These are phyloP conservation scores for Gracilinanus agilis DNA, from an alignment of 2,113 vertebrate species.

Conservation along the genomic window DNA sequence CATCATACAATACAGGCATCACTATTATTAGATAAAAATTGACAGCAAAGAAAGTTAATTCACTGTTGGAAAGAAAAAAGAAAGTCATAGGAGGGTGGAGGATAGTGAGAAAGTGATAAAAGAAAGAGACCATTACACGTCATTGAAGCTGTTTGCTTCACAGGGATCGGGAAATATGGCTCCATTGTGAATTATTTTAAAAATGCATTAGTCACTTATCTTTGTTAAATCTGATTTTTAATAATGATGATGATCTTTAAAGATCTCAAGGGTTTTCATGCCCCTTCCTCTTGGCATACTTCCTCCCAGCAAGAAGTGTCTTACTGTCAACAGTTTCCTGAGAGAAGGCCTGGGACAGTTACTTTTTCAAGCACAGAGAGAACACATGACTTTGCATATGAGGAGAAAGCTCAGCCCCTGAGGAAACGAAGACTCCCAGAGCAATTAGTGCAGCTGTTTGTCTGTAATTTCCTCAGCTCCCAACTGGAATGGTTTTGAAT, in stretches of 20 bases:
- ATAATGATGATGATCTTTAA: neutral
- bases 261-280: neutral
- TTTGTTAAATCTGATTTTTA: neutral
- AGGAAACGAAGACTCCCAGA: neutral
- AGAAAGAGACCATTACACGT: neutral
- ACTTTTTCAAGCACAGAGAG: neutral
- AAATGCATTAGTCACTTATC: neutral
- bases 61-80: neutral
- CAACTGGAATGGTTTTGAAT: neutral
- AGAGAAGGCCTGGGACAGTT: conserved; percentile 12
- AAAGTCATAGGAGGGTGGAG: neutral
- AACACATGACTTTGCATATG: neutral
- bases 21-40: neutral
- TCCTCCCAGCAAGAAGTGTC: neutral
- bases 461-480: conserved; percentile 5
- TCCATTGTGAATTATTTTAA: neutral
- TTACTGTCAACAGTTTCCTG: neutral
- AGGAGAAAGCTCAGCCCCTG: neutral
- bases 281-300: neutral
- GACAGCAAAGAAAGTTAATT: neutral
- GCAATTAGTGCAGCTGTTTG: neutral
- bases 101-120: neutral
- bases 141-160: neutral
- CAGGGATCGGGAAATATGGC: neutral
- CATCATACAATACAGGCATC: neutral